phyloP scores from a whole-genome alignment of 2,113 vertebrate species.

The Falco punctatus region DNA sequence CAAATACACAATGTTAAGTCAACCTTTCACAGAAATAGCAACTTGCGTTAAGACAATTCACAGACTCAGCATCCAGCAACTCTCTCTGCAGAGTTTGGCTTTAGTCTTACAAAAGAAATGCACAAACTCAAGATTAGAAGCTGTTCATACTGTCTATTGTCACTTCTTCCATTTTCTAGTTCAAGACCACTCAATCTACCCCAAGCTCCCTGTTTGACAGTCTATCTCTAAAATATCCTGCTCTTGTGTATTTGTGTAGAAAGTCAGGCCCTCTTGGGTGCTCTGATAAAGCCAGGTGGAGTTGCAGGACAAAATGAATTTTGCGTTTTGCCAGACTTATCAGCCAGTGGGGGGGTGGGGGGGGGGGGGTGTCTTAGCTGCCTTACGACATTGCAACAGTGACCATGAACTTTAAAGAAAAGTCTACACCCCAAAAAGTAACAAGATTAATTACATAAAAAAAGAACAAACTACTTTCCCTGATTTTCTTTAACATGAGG shows the following conservation, averaged over 20 bases:
- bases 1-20: background rate
- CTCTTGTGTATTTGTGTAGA: background rate
- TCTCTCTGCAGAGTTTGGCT: background rate
- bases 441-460: background rate
- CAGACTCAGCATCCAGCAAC: background rate
- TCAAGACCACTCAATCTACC: background rate
- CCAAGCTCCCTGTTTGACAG: background rate
- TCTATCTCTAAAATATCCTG: background rate
- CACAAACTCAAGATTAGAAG: background rate
- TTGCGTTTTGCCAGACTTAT: background rate
- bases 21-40: background rate
- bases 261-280: background rate
- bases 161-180: background rate
- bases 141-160: background rate
- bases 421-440: background rate
- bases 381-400: background rate
- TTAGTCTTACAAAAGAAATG: background rate
- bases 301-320: background rate
- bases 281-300: background rate
- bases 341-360: background rate
- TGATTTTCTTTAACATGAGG: background rate
- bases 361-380: background rate
- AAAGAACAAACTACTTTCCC: background rate
- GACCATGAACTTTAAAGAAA: background rate
- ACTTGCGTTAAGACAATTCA: background rate